Evolutionary conservation across 53 echinoderm and acorn worm genomes (phyloP), one percentile per base, ranked within the genome.

Genomic region (Paracentrotus lividus): DNA sequence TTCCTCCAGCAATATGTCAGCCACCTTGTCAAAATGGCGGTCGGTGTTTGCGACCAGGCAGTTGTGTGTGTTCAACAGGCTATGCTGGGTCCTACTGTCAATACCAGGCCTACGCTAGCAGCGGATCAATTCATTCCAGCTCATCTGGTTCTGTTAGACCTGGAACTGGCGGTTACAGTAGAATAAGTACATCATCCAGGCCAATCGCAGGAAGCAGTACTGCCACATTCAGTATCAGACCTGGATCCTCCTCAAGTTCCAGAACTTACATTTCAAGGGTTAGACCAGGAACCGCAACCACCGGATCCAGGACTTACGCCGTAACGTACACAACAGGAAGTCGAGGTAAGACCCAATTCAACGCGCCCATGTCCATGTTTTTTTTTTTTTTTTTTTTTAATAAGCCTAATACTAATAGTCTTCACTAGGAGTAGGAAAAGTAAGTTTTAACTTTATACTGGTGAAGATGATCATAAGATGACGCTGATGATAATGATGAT

Each of bases 51-150:
- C 54, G 90, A 14, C 94, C 94, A 15, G 58, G 90, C 32, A 78
- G 38, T 16, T 94, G 94, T 52, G 81, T 55, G 49, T 94, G 94
- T 53, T 27, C 51, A 7, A 66, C 94, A 20, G 90, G 90, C 49
- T 94, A 85, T 51, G 78, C 81, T 47, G 94, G 94, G 7, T 60
- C 90, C 60, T 84, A 90, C 38, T 94, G 94, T 43, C 94, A 94
- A 51, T 94, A 90, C 36, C 54, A 90, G 53, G 90, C 72, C 51
- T 90, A 90, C 31, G 45, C 42, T 24, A 38, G 52, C n/a, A 64
- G 91, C 45, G 90, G 67, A 9, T 51, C 90, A 34, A 16, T 49
- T 20, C 68, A 47, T 18, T 20, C 72, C 49, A 90, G 42, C 23
- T 68, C 69, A 2, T 66, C 90, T 5, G 90, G 68, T 51, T 31